phyloP scores from a whole-genome alignment of 2,113 vertebrate genomes.

The Corythoichthys intestinalis region DNA sequence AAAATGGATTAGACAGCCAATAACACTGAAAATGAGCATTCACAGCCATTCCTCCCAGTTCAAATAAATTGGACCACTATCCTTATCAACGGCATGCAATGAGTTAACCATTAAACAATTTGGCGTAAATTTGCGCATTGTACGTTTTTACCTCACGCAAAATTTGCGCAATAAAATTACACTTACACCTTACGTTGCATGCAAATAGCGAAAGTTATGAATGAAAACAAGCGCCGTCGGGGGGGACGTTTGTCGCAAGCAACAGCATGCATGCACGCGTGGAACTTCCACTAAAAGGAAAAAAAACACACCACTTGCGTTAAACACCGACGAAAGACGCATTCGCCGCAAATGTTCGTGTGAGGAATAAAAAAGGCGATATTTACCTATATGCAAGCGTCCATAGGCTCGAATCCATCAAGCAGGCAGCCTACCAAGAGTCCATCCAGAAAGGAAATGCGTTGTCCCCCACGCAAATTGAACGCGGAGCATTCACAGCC shows the following conservation, averaged over 20 bases:
- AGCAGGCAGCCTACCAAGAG: conserved; percentile 47
- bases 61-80: no score
- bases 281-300: conserved; percentile 14
- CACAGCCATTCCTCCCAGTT: no score
- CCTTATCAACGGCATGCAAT: no score
- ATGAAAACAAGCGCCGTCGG: conserved; percentile 81
- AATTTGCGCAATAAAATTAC: background rate
- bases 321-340: background rate
- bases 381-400: conserved; percentile 73
- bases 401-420: conserved; percentile 74
- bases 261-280: conserved; percentile 34
- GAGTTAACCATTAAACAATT: no score
- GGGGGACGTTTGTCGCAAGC: conserved; percentile 57
- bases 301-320: conserved; percentile 7
- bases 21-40: no score
- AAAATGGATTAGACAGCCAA: no score
- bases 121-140: background rate
- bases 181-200: conserved; percentile 39
- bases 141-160: background rate
- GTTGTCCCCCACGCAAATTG: background rate
- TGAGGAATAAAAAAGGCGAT: background rate
- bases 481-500: conserved; percentile 41
- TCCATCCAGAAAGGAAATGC: conserved; percentile 49
- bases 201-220: conserved; percentile 79
- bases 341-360: background rate